Base-by-base conservation (phyloP, 2,113 vertebrate species). In the Forbesichthys papilliferus region DNA sequence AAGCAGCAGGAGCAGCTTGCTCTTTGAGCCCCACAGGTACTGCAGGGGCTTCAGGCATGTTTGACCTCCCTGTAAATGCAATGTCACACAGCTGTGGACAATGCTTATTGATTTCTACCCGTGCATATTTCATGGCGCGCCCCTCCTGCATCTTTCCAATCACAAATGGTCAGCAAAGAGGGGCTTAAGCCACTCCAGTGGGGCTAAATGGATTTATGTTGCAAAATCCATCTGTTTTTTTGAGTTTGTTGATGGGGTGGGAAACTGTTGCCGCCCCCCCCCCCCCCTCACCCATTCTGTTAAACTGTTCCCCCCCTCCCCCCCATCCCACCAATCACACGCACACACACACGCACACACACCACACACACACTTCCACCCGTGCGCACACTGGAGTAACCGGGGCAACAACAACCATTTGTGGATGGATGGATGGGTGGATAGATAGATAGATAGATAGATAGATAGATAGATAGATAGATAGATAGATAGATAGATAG, bases 191-290 rank as follows among this genome's bases (percentile, higher is more conserved):
- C 83, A 78, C 80, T 86, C 73, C 71, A 79, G 75, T 86, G 80
- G 77, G 84, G 81, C 83, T 88, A 86, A 88, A 89, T 86, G 82
- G 84, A 88, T 88, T 89, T 86, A 57, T 83, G 47, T 60, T 83
- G 42, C 61, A 80, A 81, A 80, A 88, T 88, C 84, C 86, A 88
- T 89, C 82, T 87, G 86, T 58, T 85, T 87, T 84, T 84, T 77
- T 63, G 78, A 84, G 74, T 87, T 88, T 88, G 83, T 87, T 88
- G 87, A 86, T 81, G 71, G 71, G 69, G 69, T 68, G 82, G 83
- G 78, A 73, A 87, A 87, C 69, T 83, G 73, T 87, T 90, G 82
- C 75, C 16, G 0, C 16, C 16, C 16, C 16, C 16, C 16, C 78
- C 66, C 51, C 64, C 71, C 75, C 76, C 68, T 11, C 69, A 68